Conservation (phyloP, 2,888 invertebrate species). For the Dugesia japonica region DNA sequence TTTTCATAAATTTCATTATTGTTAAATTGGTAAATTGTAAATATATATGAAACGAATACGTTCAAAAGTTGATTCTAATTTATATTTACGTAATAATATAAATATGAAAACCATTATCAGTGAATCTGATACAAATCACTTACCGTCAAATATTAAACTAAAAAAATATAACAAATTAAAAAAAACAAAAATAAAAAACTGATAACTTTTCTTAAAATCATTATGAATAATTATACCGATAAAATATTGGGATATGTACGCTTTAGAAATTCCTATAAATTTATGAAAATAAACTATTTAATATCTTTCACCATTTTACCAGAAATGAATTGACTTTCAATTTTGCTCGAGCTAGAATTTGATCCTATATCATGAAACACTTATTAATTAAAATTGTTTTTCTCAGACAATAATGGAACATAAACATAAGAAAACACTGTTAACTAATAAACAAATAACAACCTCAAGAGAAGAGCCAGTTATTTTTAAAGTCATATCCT, state of each 20-base stretch:
- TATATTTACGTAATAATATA: not conserved
- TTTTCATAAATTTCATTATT: too few species aligned
- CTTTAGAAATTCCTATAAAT: not conserved
- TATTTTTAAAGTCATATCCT: not conserved
- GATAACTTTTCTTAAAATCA: not conserved
- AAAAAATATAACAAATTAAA: not conserved
- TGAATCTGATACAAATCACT: not conserved
- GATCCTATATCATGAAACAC: not conserved
- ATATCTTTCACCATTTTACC: not conserved
- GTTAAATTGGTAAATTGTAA: too few species aligned
- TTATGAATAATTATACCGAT: not conserved
- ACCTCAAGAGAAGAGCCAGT: constrained; percentile 7
- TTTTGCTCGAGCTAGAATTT: constrained; percentile 22
- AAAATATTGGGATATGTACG: not conserved
- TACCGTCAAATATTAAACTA: not conserved
- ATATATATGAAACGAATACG: too few species aligned
- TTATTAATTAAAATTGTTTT: not conserved
- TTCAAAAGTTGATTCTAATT: too few species aligned
- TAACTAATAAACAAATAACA: not conserved
- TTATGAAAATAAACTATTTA: not conserved
- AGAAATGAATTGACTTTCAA: constrained; percentile 20
- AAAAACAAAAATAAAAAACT: not conserved
- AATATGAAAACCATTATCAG: not conserved
- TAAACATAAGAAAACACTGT: not conserved
- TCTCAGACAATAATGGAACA: not conserved